Conservation (phyloP, 1,140 invertebrate genomes). For the Papilio polytes region DNA sequence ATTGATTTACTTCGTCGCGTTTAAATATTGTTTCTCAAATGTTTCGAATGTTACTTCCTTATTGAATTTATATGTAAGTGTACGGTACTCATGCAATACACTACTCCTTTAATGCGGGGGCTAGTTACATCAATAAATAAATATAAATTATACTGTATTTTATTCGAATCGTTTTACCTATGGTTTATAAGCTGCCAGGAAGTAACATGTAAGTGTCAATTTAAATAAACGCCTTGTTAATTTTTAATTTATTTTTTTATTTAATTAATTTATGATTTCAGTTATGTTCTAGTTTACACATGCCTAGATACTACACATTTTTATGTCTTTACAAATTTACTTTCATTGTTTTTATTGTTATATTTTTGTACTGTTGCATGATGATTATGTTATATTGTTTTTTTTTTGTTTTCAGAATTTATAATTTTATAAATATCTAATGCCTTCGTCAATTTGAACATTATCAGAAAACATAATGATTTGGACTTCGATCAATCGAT, state of each 20-base stretch:
- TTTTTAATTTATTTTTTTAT: slow-evolving; percentile 41
- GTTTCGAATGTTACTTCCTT: slow-evolving; percentile 77
- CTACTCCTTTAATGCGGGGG: slow-evolving; percentile 64
- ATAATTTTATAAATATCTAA: neutral
- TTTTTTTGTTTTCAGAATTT: neutral
- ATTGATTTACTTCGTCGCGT: slow-evolving; percentile 39
- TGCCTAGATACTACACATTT: neutral
- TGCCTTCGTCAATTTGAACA: slow-evolving; percentile 4
- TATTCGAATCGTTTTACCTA: slow-evolving; percentile 48
- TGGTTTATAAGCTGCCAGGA: slow-evolving; percentile 60
- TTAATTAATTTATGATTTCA: slow-evolving; percentile 36
- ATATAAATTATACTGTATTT: slow-evolving; percentile 62
- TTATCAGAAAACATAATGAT: too few relatives aligned
- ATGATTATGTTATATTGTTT: neutral
- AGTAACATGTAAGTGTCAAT: slow-evolving; percentile 59
- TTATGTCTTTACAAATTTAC: slow-evolving; percentile 26
- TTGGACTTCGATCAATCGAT: too few relatives aligned
- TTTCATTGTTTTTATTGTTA: slow-evolving; percentile 35
- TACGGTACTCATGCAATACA: slow-evolving; percentile 72
- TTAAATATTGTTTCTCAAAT: slow-evolving; percentile 69
- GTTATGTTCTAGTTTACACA: slow-evolving; percentile 28
- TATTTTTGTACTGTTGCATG: slow-evolving; percentile 33
- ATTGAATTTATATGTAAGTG: slow-evolving; percentile 80
- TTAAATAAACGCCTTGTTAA: slow-evolving; percentile 37
- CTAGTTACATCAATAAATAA: slow-evolving; percentile 78